phyloP scores from a whole-genome alignment of 2,888 invertebrate genomes.

The Stramonita haemastoma region DNA sequence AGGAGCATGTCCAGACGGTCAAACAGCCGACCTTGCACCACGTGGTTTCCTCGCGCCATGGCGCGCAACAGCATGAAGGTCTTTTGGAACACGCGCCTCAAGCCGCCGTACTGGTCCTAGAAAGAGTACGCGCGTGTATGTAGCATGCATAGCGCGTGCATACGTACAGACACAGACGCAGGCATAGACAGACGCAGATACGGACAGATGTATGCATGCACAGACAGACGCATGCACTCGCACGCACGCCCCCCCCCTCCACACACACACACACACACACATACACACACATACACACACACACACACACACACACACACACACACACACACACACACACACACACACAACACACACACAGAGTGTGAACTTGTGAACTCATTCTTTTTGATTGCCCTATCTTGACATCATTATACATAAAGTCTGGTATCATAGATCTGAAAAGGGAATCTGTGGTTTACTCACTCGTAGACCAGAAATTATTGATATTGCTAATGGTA shows the following conservation, averaged over 20 bases:
- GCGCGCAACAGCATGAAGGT: constrained; percentile 68
- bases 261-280: background rate
- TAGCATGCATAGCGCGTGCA: background rate
- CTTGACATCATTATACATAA: no score
- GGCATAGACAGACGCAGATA: background rate
- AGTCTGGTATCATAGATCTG: no score
- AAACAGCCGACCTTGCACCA: constrained; percentile 73
- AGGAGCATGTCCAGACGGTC: constrained; percentile 73
- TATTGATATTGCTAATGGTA: no score
- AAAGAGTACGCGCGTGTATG: no score
- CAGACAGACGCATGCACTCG: background rate
- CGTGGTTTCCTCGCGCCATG: constrained; percentile 70
- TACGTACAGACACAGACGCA: background rate
- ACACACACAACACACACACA: no score
- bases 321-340: background rate
- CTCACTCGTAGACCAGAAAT: no score
- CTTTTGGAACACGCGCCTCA: constrained; percentile 68
- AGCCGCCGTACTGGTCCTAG: constrained; percentile 73
- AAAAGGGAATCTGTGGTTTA: no score
- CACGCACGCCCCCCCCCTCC: no score
- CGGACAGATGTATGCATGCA: background rate
- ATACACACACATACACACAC: background rate
- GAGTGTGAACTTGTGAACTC: no score
- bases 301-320: background rate
- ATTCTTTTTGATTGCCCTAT: no score